A percentile compares a stretch with the other conserved stretches of the same genome.
phyloP scores from a whole-genome alignment of 2,797 vertebrate genomes.

The Poecilia velifera region DNA sequence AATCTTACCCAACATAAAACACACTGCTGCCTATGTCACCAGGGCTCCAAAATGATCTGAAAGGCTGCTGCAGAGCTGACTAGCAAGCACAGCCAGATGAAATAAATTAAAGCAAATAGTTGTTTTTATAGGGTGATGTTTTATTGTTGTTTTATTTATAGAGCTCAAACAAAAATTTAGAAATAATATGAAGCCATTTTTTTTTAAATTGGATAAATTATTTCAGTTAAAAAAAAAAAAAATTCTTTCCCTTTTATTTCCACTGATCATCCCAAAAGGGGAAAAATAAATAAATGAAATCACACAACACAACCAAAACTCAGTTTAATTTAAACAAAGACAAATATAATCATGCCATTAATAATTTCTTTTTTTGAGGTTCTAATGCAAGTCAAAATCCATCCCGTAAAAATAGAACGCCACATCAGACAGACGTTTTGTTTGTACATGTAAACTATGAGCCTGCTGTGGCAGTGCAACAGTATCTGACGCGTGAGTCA shows the following conservation, averaged over 20 bases:
- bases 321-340: neutral
- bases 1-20: slow-evolving; percentile 46
- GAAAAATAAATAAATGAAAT: neutral
- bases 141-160: neutral
- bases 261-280: neutral
- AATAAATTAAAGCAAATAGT: neutral
- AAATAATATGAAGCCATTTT: neutral
- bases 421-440: neutral
- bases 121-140: neutral
- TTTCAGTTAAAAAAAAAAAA: neutral
- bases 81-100: neutral
- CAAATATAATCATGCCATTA: neutral
- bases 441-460: neutral
- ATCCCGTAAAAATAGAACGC: neutral
- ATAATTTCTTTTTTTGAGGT: neutral
- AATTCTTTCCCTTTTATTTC: neutral
- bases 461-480: slow-evolving; percentile 13
- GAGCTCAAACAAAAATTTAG: neutral
- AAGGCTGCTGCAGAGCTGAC: slow-evolving; percentile 31
- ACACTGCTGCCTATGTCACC: slow-evolving; percentile 20
- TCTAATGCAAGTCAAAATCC: neutral
- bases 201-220: neutral
- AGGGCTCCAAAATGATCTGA: slow-evolving; percentile 9
- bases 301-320: neutral
- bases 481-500: slow-evolving; percentile 24